Conservation (phyloP, 1,140 invertebrate genomes). For the Zaprionus gabonicus region DNA sequence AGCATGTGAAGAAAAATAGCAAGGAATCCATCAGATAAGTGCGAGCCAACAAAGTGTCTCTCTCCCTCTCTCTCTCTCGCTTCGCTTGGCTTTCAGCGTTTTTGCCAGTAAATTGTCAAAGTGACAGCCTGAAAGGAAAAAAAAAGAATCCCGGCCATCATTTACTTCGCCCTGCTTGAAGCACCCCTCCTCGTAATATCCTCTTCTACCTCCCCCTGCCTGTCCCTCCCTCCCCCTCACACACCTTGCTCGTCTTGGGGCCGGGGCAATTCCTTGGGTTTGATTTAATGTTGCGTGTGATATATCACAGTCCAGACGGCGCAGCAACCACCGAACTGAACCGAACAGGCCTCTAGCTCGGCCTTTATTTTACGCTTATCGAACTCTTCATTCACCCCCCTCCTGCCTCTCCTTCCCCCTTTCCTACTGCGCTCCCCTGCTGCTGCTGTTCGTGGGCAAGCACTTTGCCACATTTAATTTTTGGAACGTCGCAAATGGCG, state of each 20-base stretch:
- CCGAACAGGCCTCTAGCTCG: conserved; percentile 36
- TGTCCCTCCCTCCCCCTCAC: not conserved
- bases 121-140: conserved; percentile 65
- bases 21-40: conserved; percentile 78
- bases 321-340: conserved; percentile 27
- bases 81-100: conserved; percentile 38
- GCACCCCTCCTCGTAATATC: not conserved
- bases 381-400: conserved; percentile 36
- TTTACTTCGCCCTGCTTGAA: conserved; percentile 27
- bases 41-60: conserved; percentile 46
- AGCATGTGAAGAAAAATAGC: conserved; percentile 67
- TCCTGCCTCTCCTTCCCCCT: not conserved
- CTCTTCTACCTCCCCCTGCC: not conserved
- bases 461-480: conserved; percentile 73
- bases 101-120: conserved; percentile 82
- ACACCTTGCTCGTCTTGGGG: conserved; percentile 50
- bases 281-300: conserved; percentile 81
- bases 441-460: conserved; percentile 25
- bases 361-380: conserved; percentile 75
- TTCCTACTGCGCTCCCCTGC: not conserved
- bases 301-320: conserved; percentile 65
- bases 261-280: conserved; percentile 60
- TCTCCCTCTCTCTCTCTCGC: conserved; percentile 8
- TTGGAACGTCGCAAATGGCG: conserved; percentile 41
- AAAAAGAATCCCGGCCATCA: conserved; percentile 51